Conservation (phyloP, 1,140 invertebrate species). For the Pseudomyrmex gracilis region DNA sequence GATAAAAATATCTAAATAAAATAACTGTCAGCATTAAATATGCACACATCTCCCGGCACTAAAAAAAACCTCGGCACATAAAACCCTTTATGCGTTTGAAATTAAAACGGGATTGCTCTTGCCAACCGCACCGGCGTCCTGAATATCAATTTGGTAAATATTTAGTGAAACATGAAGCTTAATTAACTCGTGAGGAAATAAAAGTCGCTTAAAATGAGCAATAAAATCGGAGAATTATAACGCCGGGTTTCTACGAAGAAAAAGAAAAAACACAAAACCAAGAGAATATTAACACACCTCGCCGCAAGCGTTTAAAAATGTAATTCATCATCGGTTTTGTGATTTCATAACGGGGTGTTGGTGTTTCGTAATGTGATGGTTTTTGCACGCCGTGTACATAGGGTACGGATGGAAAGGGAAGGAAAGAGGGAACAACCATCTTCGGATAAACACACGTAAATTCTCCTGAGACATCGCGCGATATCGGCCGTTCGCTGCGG, state of each 20-base stretch:
- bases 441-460: conserved; percentile 43
- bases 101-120: neutral
- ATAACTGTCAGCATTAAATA: neutral
- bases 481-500: conserved; percentile 32
- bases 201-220: neutral
- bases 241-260: neutral
- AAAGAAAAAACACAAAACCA: too few relatives aligned
- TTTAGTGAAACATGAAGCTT: neutral
- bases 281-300: neutral
- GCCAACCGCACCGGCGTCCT: conserved; percentile 50
- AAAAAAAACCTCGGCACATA: neutral
- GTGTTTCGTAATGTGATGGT: conserved; percentile 45
- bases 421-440: neutral
- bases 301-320: conserved; percentile 9
- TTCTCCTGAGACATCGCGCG: conserved; percentile 31
- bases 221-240: neutral
- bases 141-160: conserved; percentile 9
- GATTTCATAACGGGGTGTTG: conserved; percentile 36
- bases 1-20: neutral
- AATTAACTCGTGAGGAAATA: neutral
- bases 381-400: neutral
- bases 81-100: neutral
- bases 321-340: neutral
- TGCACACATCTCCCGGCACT: neutral
- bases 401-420: neutral